Evolutionary conservation across 2,888 invertebrate genomes (phyloP), one percentile per base, ranked within the genome.

Genomic region (Euclidia mi): DNA sequence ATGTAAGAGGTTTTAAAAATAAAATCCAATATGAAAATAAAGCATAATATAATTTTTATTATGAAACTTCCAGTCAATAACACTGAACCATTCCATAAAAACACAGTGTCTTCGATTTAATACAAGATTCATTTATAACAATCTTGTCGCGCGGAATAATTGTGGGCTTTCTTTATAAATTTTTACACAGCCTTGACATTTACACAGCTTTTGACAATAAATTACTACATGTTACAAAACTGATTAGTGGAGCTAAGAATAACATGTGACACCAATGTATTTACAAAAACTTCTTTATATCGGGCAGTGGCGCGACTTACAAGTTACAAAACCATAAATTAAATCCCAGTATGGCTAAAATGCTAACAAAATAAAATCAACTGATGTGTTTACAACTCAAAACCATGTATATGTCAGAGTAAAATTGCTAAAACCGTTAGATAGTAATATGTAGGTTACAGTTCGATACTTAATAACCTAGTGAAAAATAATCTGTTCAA

Each of bases 21-120:
- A 89, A 94, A 94, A 94, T 79, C 74, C 88, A 80, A 79, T 80
- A 72, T 91, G 83, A 93, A 94, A 94, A 94, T 93, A 94, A 94
- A 94, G 94, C 94, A 94, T 94, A 93, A 91, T 93, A 94, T 92
- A 94, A 92, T 94, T 94, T 83, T 93, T 91, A 93, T 94, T 93
- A 94, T 87, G 94, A 93, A 94, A 93, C 87, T 85, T 91, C 89
- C 94, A 94, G 94, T 94, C 87, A 91, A 92, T 90, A 94, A 90
- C 91, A 93, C 93, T 94, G 93, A 92, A 92, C 89, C 85, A 89
- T 91, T 94, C 87, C 92, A 92, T 92, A 90, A 90, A 91, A 90
- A 89, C 86, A 85, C 79, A 75, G 88, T 87, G 89, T 90, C 81
- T 86, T 88, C 82, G 88, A 90, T 92, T 91, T 91, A 70, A 83